Evolutionary conservation across 2,888 invertebrate genomes (phyloP), one percentile per base, ranked within the genome.

Genomic region (Heliconius aoede): DNA sequence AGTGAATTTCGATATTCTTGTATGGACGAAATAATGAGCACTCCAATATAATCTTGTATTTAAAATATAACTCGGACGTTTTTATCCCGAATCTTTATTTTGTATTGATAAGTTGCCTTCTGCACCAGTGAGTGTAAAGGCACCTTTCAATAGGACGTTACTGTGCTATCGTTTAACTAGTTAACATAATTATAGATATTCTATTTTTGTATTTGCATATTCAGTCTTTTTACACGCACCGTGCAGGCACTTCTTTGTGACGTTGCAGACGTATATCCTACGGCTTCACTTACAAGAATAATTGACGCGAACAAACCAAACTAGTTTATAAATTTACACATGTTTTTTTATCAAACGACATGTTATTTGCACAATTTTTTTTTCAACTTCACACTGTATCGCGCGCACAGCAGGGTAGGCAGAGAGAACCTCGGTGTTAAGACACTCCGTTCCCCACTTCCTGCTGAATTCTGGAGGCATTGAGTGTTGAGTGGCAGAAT

Each of bases 91-190:
- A 83, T 86, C 51, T 86, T 88, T 85, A 86, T 87, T 86, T 88
- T 87, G 86, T 83, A 85, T 88, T 89, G 87, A 88, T 88, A 89
- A 91, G 95, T 95, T 95, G 96, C 97, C 97, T 97, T 97, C 97
- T 97, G 95, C 96, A 95, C 97, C 97, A 97, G 97, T 97, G 97
- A 94, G 97, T 97, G 97, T 97, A 97, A 97, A 97, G 97, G 97
- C 96, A 76, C 80, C 80, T 82, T 75, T 81, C 81, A 82, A 81
- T 81, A 77, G 73, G 78, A 77, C 75, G 72, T 73, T 68, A 76
- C 55, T 69, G 86, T 86, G 87, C 85, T 28, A 36, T 74, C 79
- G 55, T 72, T 75, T 82, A 84, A 81, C 76, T 30, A 51, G 15
- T 26, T 60, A 24, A 26, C 58, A 4, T 55, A 64, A 32, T 78